phyloP scores from a whole-genome alignment of 2,888 invertebrate species.

The Listrodromus nycthemerus region DNA sequence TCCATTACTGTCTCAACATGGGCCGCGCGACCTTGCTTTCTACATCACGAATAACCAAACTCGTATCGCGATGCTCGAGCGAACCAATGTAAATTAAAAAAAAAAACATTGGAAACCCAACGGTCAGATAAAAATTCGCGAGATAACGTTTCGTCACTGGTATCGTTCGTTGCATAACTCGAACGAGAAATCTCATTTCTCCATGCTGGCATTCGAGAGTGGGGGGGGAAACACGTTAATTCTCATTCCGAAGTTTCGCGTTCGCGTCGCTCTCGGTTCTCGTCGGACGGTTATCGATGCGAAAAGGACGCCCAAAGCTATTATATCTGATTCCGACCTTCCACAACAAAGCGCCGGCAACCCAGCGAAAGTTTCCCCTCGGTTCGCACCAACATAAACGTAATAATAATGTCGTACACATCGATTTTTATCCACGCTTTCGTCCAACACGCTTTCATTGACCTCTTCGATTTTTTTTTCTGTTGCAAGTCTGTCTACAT shows the following conservation, averaged over 20 bases:
- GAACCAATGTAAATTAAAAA: background rate
- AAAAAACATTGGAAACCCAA: background rate
- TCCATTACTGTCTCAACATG: slow-evolving; percentile 10
- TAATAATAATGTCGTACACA: slow-evolving; percentile 1
- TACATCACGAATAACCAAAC: background rate
- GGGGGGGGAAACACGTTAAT: background rate
- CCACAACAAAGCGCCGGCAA: slow-evolving; percentile 46
- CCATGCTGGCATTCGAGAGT: background rate
- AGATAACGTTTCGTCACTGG: background rate
- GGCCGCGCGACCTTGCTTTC: slow-evolving; percentile 30
- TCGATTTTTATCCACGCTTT: background rate
- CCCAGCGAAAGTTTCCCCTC: slow-evolving; percentile 54
- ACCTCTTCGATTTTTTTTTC: background rate
- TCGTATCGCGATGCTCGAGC: background rate
- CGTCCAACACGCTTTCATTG: background rate
- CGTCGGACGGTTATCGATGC: slow-evolving; percentile 27
- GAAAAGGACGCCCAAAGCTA: slow-evolving; percentile 33
- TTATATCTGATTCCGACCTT: slow-evolving; percentile 55
- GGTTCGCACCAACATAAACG: background rate
- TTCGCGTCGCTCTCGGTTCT: slow-evolving; percentile 29
- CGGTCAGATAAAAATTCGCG: slow-evolving; percentile 10
- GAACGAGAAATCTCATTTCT: background rate
- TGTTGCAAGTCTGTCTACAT: background rate
- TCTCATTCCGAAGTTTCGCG: slow-evolving; percentile 35
- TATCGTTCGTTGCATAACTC: background rate